A percentile compares a stretch with the other conserved stretches of the same genome.
Evolutionary conservation across 2,113 vertebrate genomes (phyloP).

Genomic region (Odobenus rosmarus): DNA sequence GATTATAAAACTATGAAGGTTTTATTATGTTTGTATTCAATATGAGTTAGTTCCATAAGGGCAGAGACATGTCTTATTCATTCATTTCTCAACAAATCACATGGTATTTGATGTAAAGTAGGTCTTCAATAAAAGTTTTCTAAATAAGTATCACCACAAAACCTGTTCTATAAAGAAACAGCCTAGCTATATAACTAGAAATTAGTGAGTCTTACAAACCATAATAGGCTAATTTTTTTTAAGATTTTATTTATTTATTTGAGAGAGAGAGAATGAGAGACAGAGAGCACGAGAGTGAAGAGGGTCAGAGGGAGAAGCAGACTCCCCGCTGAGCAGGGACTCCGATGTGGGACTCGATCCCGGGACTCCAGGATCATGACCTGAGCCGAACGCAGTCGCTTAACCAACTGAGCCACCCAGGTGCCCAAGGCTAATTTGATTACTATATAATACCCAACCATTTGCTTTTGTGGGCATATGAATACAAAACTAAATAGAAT

Average conservation of each 20-base stretch:
- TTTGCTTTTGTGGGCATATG: not conserved
- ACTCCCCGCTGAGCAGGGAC: no score
- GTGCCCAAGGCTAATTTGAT: not conserved
- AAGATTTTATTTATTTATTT: no score
- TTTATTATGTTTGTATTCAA: not conserved
- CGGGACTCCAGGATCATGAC: no score
- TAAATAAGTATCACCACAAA: not conserved
- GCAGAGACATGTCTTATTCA: not conserved
- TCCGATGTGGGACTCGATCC: no score
- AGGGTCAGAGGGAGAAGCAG: no score
- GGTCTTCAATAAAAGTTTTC: not conserved
- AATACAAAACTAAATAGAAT: slow-evolving; percentile 31
- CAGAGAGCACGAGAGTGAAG: no score
- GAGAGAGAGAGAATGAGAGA: no score
- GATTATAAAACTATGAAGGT: not conserved
- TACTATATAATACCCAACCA: not conserved
- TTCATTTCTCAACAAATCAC: not conserved
- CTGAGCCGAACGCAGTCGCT: no score
- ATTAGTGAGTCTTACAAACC: not conserved
- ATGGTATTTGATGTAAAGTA: not conserved
- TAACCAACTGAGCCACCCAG: no score
- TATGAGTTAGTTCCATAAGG: not conserved
- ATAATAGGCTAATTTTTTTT: not conserved
- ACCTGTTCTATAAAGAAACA: not conserved
- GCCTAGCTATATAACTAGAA: not conserved